Percentiles rank a stretch among this genome's conserved stretches.
phyloP scores from a whole-genome alignment of 2,888 invertebrate genomes.

The Eudemis profundana region DNA sequence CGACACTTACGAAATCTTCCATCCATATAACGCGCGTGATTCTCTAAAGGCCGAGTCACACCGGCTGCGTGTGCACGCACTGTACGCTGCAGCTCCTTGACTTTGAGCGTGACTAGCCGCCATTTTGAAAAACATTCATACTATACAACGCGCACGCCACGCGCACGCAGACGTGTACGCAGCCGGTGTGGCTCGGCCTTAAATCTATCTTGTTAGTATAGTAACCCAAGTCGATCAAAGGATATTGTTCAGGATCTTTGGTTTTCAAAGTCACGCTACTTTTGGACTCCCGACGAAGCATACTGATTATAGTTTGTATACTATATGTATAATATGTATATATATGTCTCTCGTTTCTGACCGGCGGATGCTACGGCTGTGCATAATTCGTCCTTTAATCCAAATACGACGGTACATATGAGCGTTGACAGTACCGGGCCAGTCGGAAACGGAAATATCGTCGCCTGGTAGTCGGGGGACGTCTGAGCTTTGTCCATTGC shows the following conservation, averaged over 20 bases:
- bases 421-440: background rate
- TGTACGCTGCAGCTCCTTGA: too few species aligned
- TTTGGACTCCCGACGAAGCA: conserved; percentile 51
- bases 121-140: too few species aligned
- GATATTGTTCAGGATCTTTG: conserved; percentile 55
- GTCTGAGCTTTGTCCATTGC: background rate
- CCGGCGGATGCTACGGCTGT: background rate
- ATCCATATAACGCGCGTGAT: too few species aligned
- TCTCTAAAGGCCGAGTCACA: too few species aligned
- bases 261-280: conserved; percentile 59
- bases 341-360: background rate
- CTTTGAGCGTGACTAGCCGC: too few species aligned
- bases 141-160: too few species aligned
- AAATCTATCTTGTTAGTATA: conserved; percentile 55
- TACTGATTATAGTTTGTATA: background rate
- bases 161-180: too few species aligned
- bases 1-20: conserved; percentile 50
- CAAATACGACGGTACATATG: background rate
- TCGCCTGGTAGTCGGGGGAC: background rate
- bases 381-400: conserved; percentile 4
- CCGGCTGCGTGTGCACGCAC: too few species aligned
- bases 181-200: conserved; percentile 50
- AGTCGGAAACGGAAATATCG: background rate
- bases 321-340: too few species aligned
- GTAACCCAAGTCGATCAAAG: conserved; percentile 55